Evolutionary conservation across 1,140 invertebrate genomes (phyloP).

Genomic region (Lordiphosa collinella): DNA sequence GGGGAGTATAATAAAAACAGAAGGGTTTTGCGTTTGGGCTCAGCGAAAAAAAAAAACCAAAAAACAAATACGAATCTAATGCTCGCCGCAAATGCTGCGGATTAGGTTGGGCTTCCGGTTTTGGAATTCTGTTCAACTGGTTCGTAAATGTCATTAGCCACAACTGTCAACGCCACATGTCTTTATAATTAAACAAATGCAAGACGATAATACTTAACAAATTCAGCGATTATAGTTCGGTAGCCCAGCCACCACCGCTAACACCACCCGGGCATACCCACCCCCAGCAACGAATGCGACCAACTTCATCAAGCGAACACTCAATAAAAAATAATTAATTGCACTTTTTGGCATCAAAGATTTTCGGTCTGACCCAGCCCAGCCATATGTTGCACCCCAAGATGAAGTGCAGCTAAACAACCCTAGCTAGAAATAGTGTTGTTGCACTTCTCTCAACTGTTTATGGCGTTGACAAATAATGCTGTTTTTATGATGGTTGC

Average conservation of each 20-base stretch:
- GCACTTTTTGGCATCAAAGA: constrained; percentile 59
- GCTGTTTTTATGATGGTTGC: constrained; percentile 56
- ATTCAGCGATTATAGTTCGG: constrained; percentile 53
- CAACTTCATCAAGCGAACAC: constrained; percentile 29
- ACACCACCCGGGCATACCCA: too few species aligned
- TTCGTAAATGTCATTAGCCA: constrained; percentile 63
- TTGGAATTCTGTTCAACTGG: constrained; percentile 12
- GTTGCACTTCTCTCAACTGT: constrained; percentile 22
- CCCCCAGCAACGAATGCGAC: neutral
- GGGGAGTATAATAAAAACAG: constrained; percentile 3
- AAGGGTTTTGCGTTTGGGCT: neutral
- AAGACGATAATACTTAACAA: constrained; percentile 65
- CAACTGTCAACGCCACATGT: constrained; percentile 75
- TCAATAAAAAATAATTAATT: constrained; percentile 76
- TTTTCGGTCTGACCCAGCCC: constrained; percentile 13
- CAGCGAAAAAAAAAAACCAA: constrained; percentile 16
- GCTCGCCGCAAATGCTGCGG: constrained; percentile 58
- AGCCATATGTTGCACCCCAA: constrained; percentile 64
- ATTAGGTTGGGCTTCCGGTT: constrained; percentile 55
- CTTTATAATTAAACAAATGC: constrained; percentile 70
- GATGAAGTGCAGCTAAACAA: neutral
- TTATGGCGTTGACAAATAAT: constrained; percentile 78
- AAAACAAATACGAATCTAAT: constrained; percentile 36
- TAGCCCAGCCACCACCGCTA: constrained; percentile 5
- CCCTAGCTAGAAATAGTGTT: constrained; percentile 15